Evolutionary conservation across 2,888 invertebrate species (phyloP).

Genomic region (Leuctra nigra): DNA sequence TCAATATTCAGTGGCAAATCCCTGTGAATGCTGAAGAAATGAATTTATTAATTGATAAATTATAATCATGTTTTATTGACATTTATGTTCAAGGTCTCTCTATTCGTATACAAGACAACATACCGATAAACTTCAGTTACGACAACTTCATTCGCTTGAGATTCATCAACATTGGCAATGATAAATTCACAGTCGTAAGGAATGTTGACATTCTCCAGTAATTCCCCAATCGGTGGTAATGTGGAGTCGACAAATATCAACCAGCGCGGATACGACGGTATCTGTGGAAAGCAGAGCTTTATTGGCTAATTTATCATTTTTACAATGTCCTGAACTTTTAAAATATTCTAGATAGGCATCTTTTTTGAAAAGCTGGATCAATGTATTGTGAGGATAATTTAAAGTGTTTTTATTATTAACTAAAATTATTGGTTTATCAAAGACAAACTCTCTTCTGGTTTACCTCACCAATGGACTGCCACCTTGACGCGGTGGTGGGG

Average conservation of each 20-base stretch:
- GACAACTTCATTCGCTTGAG: not conserved
- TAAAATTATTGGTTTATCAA: too few relatives aligned
- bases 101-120: not conserved
- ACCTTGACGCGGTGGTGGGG: too few relatives aligned
- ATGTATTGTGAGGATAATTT: too few relatives aligned
- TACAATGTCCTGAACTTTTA: too few relatives aligned
- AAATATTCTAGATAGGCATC: too few relatives aligned
- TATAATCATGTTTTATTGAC: not conserved
- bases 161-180: not conserved
- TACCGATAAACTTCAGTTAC: slow-evolving; percentile 11
- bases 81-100: not conserved
- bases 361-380: too few relatives aligned
- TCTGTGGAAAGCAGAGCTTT: not conserved
- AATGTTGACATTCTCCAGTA: not conserved
- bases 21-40: not conserved
- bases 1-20: not conserved
- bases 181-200: not conserved
- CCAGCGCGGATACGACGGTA: slow-evolving; percentile 2
- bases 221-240: not conserved
- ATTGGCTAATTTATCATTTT: too few relatives aligned
- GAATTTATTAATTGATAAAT: not conserved
- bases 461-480: too few relatives aligned
- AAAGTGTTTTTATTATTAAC: too few relatives aligned
- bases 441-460: too few relatives aligned
- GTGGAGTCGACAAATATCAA: not conserved